These are phyloP conservation scores for Drosophila micromelanica DNA, from an alignment of 1,140 invertebrate species.

Conservation along the genomic window DNA sequence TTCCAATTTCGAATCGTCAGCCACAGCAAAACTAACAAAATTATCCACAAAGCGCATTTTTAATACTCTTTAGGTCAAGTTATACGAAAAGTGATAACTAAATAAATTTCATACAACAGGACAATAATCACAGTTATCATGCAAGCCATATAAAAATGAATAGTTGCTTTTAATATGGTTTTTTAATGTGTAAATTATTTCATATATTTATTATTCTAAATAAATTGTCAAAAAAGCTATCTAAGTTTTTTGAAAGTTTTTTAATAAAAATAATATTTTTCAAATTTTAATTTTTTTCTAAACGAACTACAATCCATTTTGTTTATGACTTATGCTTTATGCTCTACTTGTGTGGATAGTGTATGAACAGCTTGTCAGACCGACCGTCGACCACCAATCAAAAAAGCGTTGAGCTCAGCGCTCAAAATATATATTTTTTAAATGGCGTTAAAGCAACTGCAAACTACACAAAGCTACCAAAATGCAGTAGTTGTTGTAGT, in stretches of 20 bases:
- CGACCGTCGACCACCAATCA: slow-evolving; percentile 53
- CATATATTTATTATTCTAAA: too few species aligned
- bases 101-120: too few species aligned
- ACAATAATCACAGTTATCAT: too few species aligned
- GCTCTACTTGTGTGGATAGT: slow-evolving; percentile 14
- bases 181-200: too few species aligned
- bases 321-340: background rate
- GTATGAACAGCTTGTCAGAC: slow-evolving; percentile 24
- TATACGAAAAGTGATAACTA: background rate
- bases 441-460: slow-evolving; percentile 54
- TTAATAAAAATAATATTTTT: too few species aligned
- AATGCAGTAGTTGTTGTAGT: slow-evolving; percentile 12
- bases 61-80: slow-evolving; percentile 6
- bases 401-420: slow-evolving; percentile 66
- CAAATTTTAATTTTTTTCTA: too few species aligned
- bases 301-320: too few species aligned
- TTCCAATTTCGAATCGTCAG: slow-evolving; percentile 22
- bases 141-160: too few species aligned
- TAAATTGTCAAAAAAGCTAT: too few species aligned
- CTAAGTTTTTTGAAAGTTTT: too few species aligned
- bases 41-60: background rate
- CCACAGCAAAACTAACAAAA: slow-evolving; percentile 7
- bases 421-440: slow-evolving; percentile 44
- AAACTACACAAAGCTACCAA: slow-evolving; percentile 40
- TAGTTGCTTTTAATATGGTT: too few species aligned